Base-by-base conservation (phyloP, 2,113 vertebrate species). In the Vanacampus margaritifer region DNA sequence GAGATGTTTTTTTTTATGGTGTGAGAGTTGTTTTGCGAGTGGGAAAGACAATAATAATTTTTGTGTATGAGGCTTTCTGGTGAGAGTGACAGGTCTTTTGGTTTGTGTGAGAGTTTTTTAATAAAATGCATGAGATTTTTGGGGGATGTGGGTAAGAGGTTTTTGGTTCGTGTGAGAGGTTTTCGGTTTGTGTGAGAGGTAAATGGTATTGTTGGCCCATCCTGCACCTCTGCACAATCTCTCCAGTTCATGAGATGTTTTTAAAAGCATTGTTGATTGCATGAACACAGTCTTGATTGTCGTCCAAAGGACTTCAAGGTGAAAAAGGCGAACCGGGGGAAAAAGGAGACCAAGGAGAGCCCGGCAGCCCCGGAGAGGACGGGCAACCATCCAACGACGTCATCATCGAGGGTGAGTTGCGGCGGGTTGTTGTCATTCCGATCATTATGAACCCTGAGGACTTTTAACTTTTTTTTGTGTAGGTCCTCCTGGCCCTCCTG, bases 351-450 rank as follows among this genome's bases (percentile, higher is more conserved):
- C 90, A 68, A 74, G 96, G 96, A 0, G 90, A 94, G 61, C 89
- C 92, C 41, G 97, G 96, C 46, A 86, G 91, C 21, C 94, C 93
- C 8, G 95, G 95, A 67, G 93, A 95, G 7, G 89, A 89, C n/a
- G 89, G 85, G 2, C 79, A 91, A 51, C 84, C 90, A 17, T 92
- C 92, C 64, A 95, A 94, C 19, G 93, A 95, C 0, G 87, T 95
- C 80, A 86, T 82, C 6, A 63, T 88, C 17, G 86, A 90, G 58
- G 91, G 92, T 71, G 45, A 75, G 80, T 32, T 62, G 24, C 41
- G 28, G 24, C 1, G 1, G 32, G 37, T 11, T 56, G 24, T 32
- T 32, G 35, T 63, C n/a, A 23, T n/a, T 46, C 41, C 1, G 48
- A 57, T 12, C 5, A 23, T 32, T 3, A 17, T 24, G 26, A 14